Conservation (phyloP, 2,888 invertebrate genomes). For the Dasypogon diadema region DNA sequence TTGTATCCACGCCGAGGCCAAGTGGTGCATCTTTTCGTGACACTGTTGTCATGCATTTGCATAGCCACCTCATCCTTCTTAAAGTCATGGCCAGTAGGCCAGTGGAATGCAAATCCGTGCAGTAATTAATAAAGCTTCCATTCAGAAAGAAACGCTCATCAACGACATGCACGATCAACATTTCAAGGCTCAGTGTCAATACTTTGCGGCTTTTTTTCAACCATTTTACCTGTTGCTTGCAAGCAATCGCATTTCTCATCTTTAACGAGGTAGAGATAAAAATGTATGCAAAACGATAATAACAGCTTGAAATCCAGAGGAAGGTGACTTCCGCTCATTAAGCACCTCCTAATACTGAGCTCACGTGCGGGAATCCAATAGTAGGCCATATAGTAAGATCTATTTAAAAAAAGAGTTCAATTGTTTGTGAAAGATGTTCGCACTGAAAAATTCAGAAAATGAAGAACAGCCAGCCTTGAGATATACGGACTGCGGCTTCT, state of each 20-base stretch:
- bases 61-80: neutral
- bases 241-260: neutral
- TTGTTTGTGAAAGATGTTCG: neutral
- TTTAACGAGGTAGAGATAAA: neutral
- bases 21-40: neutral
- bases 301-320: neutral
- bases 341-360: neutral
- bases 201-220: neutral
- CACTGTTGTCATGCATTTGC: neutral
- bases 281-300: neutral
- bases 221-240: neutral
- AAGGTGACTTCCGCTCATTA: neutral
- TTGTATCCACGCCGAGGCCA: neutral
- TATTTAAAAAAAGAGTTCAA: neutral
- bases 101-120: neutral
- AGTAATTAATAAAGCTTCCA: neutral
- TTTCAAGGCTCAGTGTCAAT: neutral
- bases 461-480: neutral
- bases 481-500: neutral
- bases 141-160: neutral
- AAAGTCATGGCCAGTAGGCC: neutral
- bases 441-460: neutral
- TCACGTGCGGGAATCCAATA: neutral
- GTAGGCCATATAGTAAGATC: neutral
- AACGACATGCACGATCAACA: neutral